phyloP scores from a whole-genome alignment of 2,888 invertebrate species.

The Timandra comae region DNA sequence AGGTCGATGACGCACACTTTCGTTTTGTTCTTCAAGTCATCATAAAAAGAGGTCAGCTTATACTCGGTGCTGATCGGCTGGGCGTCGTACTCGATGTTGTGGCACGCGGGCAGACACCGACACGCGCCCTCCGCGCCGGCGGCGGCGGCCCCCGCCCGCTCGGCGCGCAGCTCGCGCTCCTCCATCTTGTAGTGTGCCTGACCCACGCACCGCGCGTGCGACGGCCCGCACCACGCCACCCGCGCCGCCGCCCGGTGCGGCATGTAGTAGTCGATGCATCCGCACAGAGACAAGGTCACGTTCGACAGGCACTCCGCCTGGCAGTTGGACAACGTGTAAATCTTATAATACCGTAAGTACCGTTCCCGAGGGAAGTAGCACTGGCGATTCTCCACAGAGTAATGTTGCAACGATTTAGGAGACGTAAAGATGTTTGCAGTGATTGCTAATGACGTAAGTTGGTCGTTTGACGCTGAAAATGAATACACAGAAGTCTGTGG shows the following conservation, averaged over 20 bases:
- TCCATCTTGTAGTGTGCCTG: constrained; percentile 21
- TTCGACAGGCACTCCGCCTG: constrained; percentile 26
- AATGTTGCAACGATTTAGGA: neutral
- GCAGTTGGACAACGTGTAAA: constrained; percentile 28
- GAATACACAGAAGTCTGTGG: constrained; percentile 26
- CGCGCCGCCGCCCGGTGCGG: too few relatives aligned
- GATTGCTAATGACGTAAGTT: constrained; percentile 23
- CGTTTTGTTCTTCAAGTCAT: neutral
- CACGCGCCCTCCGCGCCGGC: constrained; percentile 6
- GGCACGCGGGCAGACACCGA: constrained; percentile 44
- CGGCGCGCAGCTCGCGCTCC: neutral
- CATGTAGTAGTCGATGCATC: constrained; percentile 7
- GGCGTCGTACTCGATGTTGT: constrained; percentile 76
- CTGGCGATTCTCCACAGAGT: constrained; percentile 17
- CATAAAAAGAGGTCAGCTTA: constrained; percentile 24
- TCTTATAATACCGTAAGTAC: constrained; percentile 22
- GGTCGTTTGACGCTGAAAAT: constrained; percentile 20
- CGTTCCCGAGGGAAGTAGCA: constrained; percentile 28
- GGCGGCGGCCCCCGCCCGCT: constrained; percentile 3
- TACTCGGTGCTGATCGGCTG: constrained; percentile 79
- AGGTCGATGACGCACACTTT: constrained; percentile 43
- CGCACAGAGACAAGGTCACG: constrained; percentile 18
- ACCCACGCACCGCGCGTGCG: constrained; percentile 15
- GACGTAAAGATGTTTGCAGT: constrained; percentile 9
- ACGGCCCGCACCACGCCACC: neutral